These are phyloP conservation scores for Crocidura indochinensis DNA, from an alignment of 2,797 vertebrate species.

Conservation along the genomic window DNA sequence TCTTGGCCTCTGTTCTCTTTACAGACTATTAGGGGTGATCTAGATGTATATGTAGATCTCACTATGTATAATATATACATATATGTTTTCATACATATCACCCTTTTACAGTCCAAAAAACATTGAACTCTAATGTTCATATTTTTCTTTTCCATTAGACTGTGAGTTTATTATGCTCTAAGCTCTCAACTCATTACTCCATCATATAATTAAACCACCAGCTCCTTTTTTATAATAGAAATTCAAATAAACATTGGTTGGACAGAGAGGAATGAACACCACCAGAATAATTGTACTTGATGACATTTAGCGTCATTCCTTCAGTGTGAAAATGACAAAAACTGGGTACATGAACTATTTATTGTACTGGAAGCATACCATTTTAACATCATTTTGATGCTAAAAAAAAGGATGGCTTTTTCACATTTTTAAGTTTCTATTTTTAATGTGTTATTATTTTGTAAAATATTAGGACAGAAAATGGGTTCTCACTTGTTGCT, in stretches of 20 bases:
- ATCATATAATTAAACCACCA: slow-evolving; percentile 20
- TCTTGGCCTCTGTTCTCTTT: neutral
- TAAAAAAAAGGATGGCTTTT: neutral
- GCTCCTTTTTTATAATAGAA: slow-evolving; percentile 55
- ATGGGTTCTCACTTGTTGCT: neutral
- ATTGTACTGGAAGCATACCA: too few species aligned
- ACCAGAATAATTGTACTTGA: slow-evolving; percentile 12
- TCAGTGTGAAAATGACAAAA: slow-evolving; percentile 45
- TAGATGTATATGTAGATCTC: neutral
- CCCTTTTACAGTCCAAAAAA: neutral
- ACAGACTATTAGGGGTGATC: neutral
- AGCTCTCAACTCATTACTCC: slow-evolving; percentile 35
- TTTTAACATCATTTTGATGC: neutral
- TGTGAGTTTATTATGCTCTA: slow-evolving; percentile 35
- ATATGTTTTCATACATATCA: neutral
- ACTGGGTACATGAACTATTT: neutral
- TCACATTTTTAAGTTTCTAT: slow-evolving; percentile 33
- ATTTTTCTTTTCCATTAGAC: slow-evolving; percentile 31
- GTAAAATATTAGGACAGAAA: slow-evolving; percentile 1
- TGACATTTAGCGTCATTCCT: neutral
- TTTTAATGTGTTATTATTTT: neutral
- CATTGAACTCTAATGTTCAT: neutral
- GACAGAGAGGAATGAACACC: slow-evolving; percentile 30
- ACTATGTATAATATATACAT: too few species aligned
- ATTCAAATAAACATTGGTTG: slow-evolving; percentile 60